These are phyloP conservation scores for Rhagonycha fulva DNA, from an alignment of 2,888 invertebrate genomes.

Conservation along the genomic window DNA sequence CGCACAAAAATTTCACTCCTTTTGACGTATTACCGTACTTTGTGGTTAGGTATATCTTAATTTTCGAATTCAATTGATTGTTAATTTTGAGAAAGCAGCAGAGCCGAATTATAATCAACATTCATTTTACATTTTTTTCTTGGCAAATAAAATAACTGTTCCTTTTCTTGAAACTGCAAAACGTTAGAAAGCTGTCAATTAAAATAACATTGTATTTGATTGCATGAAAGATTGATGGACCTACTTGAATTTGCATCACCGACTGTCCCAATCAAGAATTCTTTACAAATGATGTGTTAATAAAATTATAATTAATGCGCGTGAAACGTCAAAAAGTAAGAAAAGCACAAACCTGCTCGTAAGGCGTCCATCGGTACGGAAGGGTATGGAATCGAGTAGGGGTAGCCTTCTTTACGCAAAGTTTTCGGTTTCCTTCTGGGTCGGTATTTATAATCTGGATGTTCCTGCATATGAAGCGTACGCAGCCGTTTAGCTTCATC, in stretches of 20 bases:
- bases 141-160: not conserved
- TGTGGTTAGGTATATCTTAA: not conserved
- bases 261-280: not conserved
- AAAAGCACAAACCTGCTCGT: constrained; percentile 72
- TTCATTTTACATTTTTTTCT: not conserved
- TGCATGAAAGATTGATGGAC: not conserved
- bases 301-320: not conserved
- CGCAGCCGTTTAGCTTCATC: constrained; percentile 95
- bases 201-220: not conserved
- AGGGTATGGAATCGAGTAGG: constrained; percentile 90
- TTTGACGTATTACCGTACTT: not conserved
- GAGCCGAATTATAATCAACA: not conserved
- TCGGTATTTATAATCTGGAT: constrained; percentile 93
- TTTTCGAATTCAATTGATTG: not conserved
- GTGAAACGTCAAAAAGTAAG: not conserved
- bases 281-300: not conserved
- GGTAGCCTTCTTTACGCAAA: constrained; percentile 86
- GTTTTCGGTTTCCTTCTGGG: constrained; percentile 89
- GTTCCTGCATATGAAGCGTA: constrained; percentile 93
- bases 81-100: not conserved
- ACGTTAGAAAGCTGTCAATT: constrained; percentile 9
- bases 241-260: not conserved
- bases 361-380: constrained; percentile 89
- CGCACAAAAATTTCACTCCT: not conserved
- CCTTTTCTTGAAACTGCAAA: not conserved